Base-by-base conservation (phyloP, 2,797 vertebrate species). In the Pygocentrus nattereri region DNA sequence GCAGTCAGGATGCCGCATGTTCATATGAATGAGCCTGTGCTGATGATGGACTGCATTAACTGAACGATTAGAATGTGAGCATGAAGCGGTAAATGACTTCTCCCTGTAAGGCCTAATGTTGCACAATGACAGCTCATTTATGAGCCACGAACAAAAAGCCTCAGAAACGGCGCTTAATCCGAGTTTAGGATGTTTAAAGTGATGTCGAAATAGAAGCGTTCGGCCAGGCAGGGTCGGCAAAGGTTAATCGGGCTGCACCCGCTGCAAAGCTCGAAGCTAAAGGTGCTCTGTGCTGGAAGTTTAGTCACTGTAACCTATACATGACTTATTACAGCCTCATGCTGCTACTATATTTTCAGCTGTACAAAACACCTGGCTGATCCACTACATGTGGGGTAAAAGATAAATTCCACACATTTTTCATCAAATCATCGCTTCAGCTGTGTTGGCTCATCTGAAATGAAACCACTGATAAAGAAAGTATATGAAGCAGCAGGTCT, bases 81-180 rank as follows among this genome's bases (percentile, higher is more conserved):
- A 69, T 73, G 70, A 67, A 73, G 61, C 21, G 64, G 69, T 72
- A 69, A 78, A 78, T 64, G 76, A 74, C 68, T 73, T 68, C 56
- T 79, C 76, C 1, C 77, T 56, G 65, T 31, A n/a, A 72, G 61
- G 64, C 78, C 23, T 34, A 75, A 62, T 69, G 82, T 58, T 62
- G 78, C 78, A 67, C 67, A 65, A 77, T 76, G 67, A 76, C 77
- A 79, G 82, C 82, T 83, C 82, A 75, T 82, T 82, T 67, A 79
- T 75, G 70, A 83, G 72, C 76, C 78, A 68, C 62, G 65, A 79
- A 54, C 74, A 50, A 79, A n/a, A 83, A 74, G 72, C 78, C 59
- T 49, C 41, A 41, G 61, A 21, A 34, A 65, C 31, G 8, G 34
- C 64, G 3, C 74, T 49, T 70, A 49, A 47, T 70, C 67, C 67